Base-by-base conservation (phyloP, 2,888 invertebrate genomes). In the Tenthredo scrophulariae region DNA sequence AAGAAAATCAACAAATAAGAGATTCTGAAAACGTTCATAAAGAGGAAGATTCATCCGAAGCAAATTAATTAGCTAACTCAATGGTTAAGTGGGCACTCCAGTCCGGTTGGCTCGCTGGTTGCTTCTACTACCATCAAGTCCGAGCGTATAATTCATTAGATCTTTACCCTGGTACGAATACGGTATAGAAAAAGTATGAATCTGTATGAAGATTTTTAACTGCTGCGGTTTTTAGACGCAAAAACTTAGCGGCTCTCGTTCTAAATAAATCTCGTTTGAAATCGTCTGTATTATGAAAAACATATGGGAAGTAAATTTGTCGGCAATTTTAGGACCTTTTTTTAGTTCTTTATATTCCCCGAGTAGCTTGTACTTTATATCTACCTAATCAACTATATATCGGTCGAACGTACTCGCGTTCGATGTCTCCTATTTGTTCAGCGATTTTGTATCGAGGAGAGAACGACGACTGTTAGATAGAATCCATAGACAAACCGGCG, bases 21-120 rank as follows among this genome's bases (percentile, higher is more conserved):
- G 46, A 40, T 62, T 37, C 13, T 22, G 10, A 58, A 62, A 80
- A 62, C 40, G 37, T 80, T 58, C 10, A 15, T 62, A 37, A 26
- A 40, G 26, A 18, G 10, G 26, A 80, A 62, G 58, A 80, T 80
- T 58, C 62, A 80, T 80, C 22, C 58, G 40, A 62, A 80, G 50
- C 26, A 62, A 62, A 80, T 80, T 80, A 80, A 79, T 80, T 80
- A 80, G 62, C 58, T 37, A 58, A 58, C 80, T 80, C 58, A 62
- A 80, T 62, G 80, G 62, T 40, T 50, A 18, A 80, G 80, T 80
- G 62, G 62, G 2, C 62, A 80, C 62, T 80, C 15, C 62, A 62
- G n/a, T 40, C 18, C 62, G 22, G 26, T 40, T 40, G 29, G 22
- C 22, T 37, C 15, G 80, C 40, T 40, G 40, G 54, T 79, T 79